Base-by-base conservation (phyloP, 64 coral and sea anemone species). In the Montipora efflorescens region DNA sequence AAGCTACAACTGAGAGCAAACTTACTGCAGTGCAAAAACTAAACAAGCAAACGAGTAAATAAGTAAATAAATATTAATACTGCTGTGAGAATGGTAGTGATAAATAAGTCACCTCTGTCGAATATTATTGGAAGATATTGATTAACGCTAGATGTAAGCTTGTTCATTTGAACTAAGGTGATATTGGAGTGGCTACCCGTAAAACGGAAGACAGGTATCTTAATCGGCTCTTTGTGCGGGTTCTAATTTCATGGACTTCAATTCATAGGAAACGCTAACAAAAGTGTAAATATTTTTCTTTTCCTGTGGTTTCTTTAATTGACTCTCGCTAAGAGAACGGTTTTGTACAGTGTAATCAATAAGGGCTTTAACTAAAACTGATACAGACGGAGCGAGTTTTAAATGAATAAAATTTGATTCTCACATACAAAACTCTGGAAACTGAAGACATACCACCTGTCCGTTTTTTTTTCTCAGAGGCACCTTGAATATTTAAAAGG, bases 221-320 rank as follows among this genome's bases (percentile, higher is more conserved):
- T 14, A 64, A 64, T 64, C 13, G 61, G 3, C 61, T 64, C 14
- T 64, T 64, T 64, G 77, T 79, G 47, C 36, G 36, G 36, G 4
- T 5, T 79, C 77, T 19, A 79, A 79, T 79, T 79, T 79, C 77
- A 79, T 18, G 5, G 68, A 71, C 68, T 23, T 71, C 20, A 71
- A 79, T 49, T 47, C 50, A 19, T 8, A 14, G 14, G 77, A 79
- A 43, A 21, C 22, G 61, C 64, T 85, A 70, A 85, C 45, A 64
- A 64, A n/a, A 70, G 47, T 45, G 19, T 86, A 86, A 71, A 72
- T 62, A 85, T n/a, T 70, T 2, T 68, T 62, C 36, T 45, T 48
- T 68, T 71, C 18, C 45, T 72, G 45, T 10, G 14, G 82, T 22
- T 20, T 19, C 47, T 57, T 70, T 50, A 36, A 71, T 5, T 48